Evolutionary conservation across 2,888 invertebrate species (phyloP), one percentile per base, ranked within the genome.

Genomic region (Heliconius hortense): DNA sequence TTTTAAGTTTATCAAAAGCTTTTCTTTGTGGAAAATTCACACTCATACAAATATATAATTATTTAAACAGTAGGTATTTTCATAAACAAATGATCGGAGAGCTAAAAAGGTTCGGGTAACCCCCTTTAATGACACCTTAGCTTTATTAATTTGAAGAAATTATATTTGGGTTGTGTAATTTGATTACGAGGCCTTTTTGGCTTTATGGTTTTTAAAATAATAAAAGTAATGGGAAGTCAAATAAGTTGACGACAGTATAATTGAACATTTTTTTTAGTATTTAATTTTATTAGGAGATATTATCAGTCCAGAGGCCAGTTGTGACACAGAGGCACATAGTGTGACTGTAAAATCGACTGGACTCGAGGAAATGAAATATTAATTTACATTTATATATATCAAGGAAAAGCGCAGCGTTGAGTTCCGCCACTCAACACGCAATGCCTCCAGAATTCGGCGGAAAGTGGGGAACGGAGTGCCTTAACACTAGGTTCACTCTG

Each of bases 71-170:
- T 48, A 21, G 48, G 21, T 26, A 73, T 76, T 77, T 74, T 73
- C 66, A 73, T 76, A 74, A 77, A 80, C 77, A 79, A 87, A 88
- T 85, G 83, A 79, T 80, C 74, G 81, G 81, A 85, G 88, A 85
- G 88, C 88, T 89, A 84, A 85, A 88, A 88, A 86, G 85, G 87
- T 87, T 87, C 83, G 81, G 81, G 82, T 80, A 81, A 84, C 83
- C 79, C 80, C 77, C 78, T 80, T 82, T 79, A 79, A 80, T 81
- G 81, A 83, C 81, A 82, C 81, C 80, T 83, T 31, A 39, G 72
- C 74, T 63, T 72, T 82, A 82, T 83, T 83, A 82, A 84, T 84
- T 83, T 79, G 76, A 73, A 79, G 75, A 81, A 81, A 83, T 84
- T 83, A 82, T 81, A 73, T 73, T 72, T 70, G 72, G 68, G 64